These are phyloP conservation scores for Chironomus riparius DNA, from an alignment of 2,888 invertebrate genomes.

Conservation along the genomic window DNA sequence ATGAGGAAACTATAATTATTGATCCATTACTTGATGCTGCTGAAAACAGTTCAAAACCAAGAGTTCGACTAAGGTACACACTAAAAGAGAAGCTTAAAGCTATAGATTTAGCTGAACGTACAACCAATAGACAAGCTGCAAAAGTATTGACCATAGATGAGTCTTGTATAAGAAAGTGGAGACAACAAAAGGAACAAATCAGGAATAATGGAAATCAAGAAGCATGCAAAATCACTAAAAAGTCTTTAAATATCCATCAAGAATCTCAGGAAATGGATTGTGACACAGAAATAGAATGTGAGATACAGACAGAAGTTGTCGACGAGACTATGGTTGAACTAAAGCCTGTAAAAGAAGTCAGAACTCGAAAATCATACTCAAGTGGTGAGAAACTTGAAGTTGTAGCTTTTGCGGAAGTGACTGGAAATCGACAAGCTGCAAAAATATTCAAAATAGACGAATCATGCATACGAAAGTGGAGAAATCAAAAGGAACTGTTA, in stretches of 20 bases:
- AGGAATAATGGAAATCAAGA: not conserved
- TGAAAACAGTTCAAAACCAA: not conserved
- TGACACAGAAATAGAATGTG: not conserved
- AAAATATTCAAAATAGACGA: conserved; percentile 36
- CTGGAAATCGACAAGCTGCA: conserved; percentile 34
- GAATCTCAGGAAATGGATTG: not conserved
- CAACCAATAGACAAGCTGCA: not conserved
- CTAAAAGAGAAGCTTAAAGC: not conserved
- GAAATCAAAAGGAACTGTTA: conserved; percentile 31
- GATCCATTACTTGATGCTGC: not conserved
- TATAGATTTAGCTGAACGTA: not conserved
- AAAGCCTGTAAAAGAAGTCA: not conserved
- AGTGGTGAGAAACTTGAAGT: conserved; percentile 34
- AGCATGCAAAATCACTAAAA: not conserved
- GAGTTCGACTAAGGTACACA: not conserved
- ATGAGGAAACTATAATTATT: not conserved
- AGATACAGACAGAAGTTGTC: not conserved
- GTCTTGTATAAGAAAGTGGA: conserved; percentile 1
- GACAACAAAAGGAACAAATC: not conserved
- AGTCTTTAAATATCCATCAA: not conserved
- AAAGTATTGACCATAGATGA: not conserved
- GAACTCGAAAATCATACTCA: conserved; percentile 29
- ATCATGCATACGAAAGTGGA: conserved; percentile 37
- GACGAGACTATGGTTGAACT: not conserved
- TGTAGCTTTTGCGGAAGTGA: conserved; percentile 36